phyloP scores from a whole-genome alignment of 1,140 invertebrate species.

The Lycorma delicatula region DNA sequence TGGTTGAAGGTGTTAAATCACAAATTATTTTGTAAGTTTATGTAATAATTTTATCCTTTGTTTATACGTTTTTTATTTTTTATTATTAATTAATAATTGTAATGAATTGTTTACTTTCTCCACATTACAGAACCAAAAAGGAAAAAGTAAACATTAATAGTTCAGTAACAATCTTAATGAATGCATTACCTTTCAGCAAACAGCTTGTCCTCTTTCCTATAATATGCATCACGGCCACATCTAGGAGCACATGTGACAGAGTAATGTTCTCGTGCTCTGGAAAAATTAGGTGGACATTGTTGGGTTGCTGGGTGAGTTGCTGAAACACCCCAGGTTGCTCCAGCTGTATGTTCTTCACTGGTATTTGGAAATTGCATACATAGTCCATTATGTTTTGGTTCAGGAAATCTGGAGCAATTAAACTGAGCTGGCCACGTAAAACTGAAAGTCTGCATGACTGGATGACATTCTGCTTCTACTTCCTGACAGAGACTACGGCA shows the following conservation, averaged over 20 bases:
- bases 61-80: no score
- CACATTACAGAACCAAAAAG: no score
- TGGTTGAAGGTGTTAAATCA: no score
- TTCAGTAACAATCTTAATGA: no score
- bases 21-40: no score
- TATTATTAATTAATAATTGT: no score
- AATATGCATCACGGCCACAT: constrained; percentile 61
- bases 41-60: no score
- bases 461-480: constrained; percentile 73
- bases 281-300: constrained; percentile 38
- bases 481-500: constrained; percentile 83
- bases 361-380: not conserved
- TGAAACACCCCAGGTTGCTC: not conserved
- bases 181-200: constrained; percentile 48
- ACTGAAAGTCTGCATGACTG: constrained; percentile 79
- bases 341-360: not conserved
- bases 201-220: constrained; percentile 60
- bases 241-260: constrained; percentile 47
- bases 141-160: no score
- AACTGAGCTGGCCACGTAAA: constrained; percentile 85
- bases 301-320: constrained; percentile 4
- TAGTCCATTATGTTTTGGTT: constrained; percentile 57
- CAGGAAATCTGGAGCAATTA: constrained; percentile 64
- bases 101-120: no score
- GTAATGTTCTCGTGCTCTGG: constrained; percentile 41